These are phyloP conservation scores for Drosophila seguyi DNA, from an alignment of 1,140 invertebrate genomes.

Conservation along the genomic window DNA sequence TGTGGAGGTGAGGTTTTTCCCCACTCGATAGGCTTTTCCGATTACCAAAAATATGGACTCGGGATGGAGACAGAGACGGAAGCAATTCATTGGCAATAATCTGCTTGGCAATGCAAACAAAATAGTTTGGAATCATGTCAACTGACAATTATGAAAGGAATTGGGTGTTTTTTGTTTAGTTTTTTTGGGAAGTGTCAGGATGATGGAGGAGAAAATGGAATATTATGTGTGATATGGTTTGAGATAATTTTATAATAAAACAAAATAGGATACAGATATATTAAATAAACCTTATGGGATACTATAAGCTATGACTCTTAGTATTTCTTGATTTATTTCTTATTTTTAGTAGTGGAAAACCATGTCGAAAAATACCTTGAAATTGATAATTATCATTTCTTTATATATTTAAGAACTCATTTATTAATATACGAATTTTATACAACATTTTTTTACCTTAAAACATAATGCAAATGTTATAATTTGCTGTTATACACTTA, in stretches of 20 bases:
- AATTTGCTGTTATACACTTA: not conserved
- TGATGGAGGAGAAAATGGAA: constrained; percentile 6
- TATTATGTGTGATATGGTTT: not conserved
- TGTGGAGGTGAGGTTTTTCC: not conserved
- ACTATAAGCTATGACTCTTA: too few relatives aligned
- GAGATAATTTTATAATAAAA: not conserved
- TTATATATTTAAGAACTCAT: not conserved
- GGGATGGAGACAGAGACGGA: constrained; percentile 17
- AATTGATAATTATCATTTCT: not conserved
- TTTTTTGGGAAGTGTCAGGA: constrained; percentile 13
- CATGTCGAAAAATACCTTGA: too few relatives aligned
- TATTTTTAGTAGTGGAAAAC: too few relatives aligned
- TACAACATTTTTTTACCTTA: not conserved
- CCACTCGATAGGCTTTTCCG: constrained; percentile 57
- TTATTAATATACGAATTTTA: not conserved
- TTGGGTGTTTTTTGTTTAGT: not conserved
- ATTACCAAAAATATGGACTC: constrained; percentile 27
- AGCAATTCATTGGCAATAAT: constrained; percentile 59
- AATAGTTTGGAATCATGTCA: constrained; percentile 29
- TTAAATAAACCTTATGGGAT: too few relatives aligned
- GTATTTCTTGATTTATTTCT: too few relatives aligned
- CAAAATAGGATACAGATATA: too few relatives aligned
- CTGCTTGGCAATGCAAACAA: constrained; percentile 53
- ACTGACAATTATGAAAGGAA: constrained; percentile 16
- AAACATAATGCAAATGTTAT: not conserved